Evolutionary conservation across 2,888 invertebrate species (phyloP), one percentile per base, ranked within the genome.

Genomic region (Sinelater perroti): DNA sequence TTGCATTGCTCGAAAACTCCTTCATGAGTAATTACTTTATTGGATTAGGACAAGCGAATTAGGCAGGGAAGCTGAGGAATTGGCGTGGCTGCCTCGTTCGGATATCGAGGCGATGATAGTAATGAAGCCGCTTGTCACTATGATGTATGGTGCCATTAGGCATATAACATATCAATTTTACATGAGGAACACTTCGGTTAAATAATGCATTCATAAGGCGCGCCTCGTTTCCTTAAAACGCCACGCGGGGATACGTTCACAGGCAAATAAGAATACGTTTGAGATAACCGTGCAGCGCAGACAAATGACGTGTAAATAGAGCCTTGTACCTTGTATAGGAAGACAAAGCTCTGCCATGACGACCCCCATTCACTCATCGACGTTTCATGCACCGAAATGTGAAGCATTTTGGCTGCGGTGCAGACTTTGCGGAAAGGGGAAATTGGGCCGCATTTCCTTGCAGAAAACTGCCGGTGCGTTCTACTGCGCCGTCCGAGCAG

Each of bases 221-320:
- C 11, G 14, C 40, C 10, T 40, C 40, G 24, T 46, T 46, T 46
- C 33, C 20, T 31, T 46, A 46, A 46, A 46, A 10, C n/a, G 31
- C 33, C 30, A 30, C 5, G 21, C 33, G 33, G 20, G 33, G 46
- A 16, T 31, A 16, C n/a, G 20, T 10, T 46, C 33, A 31, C 50
- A 14, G 26, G 26, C 40, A 46, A 35, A 35, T 46, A 46, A 45
- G 46, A 47, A 57, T 57, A 31, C 31, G 52, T 47, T 38, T 47
- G 52, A 38, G 57, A 52, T 53, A 53, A 57, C 18, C 45, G 30
- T 46, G 33, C 31, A 46, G 46, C 30, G 20, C 46, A 46, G 46
- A 46, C 33, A 53, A 59, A 59, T 59, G 59, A 59, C 46, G 59
- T 59, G 54, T 51, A 60, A 60, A 60, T 60, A 51, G 52, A 56